Conservation (phyloP, 2,888 invertebrate species). For the Perizoma affinitatum region DNA sequence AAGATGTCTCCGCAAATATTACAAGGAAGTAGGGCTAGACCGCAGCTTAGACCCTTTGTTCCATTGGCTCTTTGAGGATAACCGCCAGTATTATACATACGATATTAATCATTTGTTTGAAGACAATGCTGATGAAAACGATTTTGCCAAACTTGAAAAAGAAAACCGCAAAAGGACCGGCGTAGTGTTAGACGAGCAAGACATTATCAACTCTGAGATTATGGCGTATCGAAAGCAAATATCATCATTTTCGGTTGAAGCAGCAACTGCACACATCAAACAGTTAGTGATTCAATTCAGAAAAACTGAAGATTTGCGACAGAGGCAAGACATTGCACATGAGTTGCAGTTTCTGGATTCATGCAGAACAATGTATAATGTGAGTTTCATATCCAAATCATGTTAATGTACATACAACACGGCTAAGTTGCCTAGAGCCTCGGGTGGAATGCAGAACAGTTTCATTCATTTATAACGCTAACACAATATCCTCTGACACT, state of each 20-base stretch:
- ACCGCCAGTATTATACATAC: slow-evolving; percentile 28
- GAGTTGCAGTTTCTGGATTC: slow-evolving; percentile 44
- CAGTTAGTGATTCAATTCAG: slow-evolving; percentile 37
- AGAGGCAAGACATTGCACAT: slow-evolving; percentile 19
- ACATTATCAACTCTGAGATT: slow-evolving; percentile 16
- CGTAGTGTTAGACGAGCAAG: slow-evolving; percentile 50
- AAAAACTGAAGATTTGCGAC: slow-evolving; percentile 1
- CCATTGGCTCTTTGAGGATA: slow-evolving; percentile 61
- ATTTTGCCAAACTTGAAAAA: slow-evolving; percentile 41
- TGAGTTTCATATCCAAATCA: slow-evolving; percentile 40
- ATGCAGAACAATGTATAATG: slow-evolving; percentile 51
- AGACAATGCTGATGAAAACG: slow-evolving; percentile 33
- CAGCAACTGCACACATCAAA: slow-evolving; percentile 42
- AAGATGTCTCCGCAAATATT: slow-evolving; percentile 41
- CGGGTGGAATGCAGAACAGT: too few relatives aligned
- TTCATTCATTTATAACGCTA: too few relatives aligned
- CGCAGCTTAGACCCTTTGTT: slow-evolving; percentile 46
- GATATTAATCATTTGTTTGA: slow-evolving; percentile 35
- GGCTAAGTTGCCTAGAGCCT: too few relatives aligned
- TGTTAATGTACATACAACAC: not conserved
- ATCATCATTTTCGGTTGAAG: slow-evolving; percentile 47
- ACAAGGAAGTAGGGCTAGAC: slow-evolving; percentile 24
- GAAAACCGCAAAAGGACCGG: slow-evolving; percentile 45
- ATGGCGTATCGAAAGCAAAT: slow-evolving; percentile 25
- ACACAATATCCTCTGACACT: too few relatives aligned